Evolutionary conservation across 2,797 vertebrate species (phyloP), one percentile per base, ranked within the genome.

Genomic region (Tachyglossus aculeatus): DNA sequence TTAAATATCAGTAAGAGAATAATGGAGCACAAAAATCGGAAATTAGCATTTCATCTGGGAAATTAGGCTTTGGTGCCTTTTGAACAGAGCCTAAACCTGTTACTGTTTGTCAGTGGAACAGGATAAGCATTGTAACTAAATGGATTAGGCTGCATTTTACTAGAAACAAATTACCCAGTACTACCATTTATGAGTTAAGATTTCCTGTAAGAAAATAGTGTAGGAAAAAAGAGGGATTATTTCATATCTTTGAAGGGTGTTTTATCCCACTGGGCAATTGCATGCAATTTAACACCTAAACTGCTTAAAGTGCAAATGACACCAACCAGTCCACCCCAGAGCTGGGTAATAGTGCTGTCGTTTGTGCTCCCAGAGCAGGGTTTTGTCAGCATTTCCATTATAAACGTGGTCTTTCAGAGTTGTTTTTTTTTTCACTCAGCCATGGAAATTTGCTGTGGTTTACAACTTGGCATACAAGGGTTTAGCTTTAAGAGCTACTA

Each of bases 151-250:
- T 8, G 41, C 34, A 21, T 71, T 71, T 88, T 69, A 80, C 75
- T 86, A 68, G 71, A 89, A 91, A 88, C 68, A 87, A 88, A 85
- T 81, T 79, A 57, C 41, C 60, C 81, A 84, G 71, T 77, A 77
- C 83, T 77, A 81, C 68, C 74, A 81, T 79, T 88, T 84, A 70
- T 71, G 68, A 88, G 75, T 80, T 85, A 74, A 32, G 62, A 67
- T 83, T 89, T 84, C 55, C 71, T 82, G 75, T 77, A 82, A 86
- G 67, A 24, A 60, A 86, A 89, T 54, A 85, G 74, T 82, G 81
- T 58, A 76, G 63, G 45, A 50, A 74, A 80, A 81, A 78, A 52
- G 58, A 83, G 77, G 58, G 62, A 57, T 87, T 87, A 77, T 88
- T 89, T 88, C 78, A 29, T 84, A 64, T 77, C 77, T 86, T 80